phyloP scores from a whole-genome alignment of 37 sponge, comb jelly and placozoan species.

The Bolinopsis microptera region DNA sequence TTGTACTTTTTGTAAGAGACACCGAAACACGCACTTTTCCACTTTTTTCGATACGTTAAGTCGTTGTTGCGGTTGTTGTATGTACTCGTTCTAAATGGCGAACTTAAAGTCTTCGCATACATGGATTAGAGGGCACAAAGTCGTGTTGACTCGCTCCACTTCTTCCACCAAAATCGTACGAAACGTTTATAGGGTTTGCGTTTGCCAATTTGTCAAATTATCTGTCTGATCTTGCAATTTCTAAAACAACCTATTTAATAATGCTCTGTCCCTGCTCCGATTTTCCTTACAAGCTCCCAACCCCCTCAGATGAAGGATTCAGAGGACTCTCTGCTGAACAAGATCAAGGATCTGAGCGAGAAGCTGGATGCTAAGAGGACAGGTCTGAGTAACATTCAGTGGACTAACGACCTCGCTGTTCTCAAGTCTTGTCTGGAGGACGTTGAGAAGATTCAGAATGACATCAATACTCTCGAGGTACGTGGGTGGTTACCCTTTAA shows the following conservation, averaged over 20 bases:
- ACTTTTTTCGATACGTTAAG: not conserved
- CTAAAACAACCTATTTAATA: too few relatives aligned
- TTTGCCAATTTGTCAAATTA: too few relatives aligned
- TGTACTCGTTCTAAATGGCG: too few relatives aligned
- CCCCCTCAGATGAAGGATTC: slow-evolving; percentile 27
- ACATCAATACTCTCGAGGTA: slow-evolving; percentile 20
- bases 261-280: too few relatives aligned
- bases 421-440: slow-evolving; percentile 37
- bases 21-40: not conserved
- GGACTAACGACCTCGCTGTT: slow-evolving; percentile 43
- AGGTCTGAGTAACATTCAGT: slow-evolving; percentile 46
- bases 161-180: not conserved
- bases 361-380: slow-evolving; percentile 30
- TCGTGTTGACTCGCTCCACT: not conserved
- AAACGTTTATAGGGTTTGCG: not conserved
- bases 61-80: not conserved
- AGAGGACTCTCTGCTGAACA: slow-evolving; percentile 14
- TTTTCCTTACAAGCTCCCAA: too few relatives aligned
- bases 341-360: slow-evolving; percentile 58
- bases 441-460: not conserved
- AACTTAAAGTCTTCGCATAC: too few relatives aligned
- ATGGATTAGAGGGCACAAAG: not conserved
- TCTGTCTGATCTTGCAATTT: too few relatives aligned
- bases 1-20: not conserved
- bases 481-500: not conserved